Evolutionary conservation across 2,797 vertebrate genomes (phyloP).

Genomic region (Eulemur albifrons): DNA sequence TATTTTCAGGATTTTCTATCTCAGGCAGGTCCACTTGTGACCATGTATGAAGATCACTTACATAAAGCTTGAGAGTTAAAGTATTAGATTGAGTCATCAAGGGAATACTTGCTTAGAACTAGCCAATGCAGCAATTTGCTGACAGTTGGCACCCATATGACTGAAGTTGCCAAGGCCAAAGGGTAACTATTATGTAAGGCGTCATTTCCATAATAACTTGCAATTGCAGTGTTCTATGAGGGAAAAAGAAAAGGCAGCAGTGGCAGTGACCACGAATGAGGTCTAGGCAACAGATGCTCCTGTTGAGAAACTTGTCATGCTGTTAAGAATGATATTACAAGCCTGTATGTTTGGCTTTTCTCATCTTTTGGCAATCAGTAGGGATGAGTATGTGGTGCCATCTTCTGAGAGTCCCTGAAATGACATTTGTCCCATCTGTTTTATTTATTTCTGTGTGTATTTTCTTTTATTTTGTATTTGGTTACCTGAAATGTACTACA

Average conservation of each 20-base stretch:
- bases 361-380: neutral
- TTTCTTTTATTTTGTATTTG: neutral
- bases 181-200: neutral
- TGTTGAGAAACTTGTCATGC: neutral
- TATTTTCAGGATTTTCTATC: neutral
- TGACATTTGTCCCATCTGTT: conserved; percentile 17
- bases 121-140: neutral
- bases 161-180: neutral
- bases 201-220: neutral
- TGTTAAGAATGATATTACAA: neutral
- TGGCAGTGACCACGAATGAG: neutral
- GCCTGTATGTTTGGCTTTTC: neutral
- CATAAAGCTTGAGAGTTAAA: neutral
- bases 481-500: neutral
- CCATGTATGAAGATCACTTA: neutral
- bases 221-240: neutral
- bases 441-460: neutral
- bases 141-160: neutral
- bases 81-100: neutral
- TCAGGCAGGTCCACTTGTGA: neutral
- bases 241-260: neutral
- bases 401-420: conserved; percentile 52
- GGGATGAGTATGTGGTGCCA: conserved; percentile 42
- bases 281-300: neutral
- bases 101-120: neutral